phyloP scores from a whole-genome alignment of 2,888 invertebrate genomes.

The Andrena praecox region DNA sequence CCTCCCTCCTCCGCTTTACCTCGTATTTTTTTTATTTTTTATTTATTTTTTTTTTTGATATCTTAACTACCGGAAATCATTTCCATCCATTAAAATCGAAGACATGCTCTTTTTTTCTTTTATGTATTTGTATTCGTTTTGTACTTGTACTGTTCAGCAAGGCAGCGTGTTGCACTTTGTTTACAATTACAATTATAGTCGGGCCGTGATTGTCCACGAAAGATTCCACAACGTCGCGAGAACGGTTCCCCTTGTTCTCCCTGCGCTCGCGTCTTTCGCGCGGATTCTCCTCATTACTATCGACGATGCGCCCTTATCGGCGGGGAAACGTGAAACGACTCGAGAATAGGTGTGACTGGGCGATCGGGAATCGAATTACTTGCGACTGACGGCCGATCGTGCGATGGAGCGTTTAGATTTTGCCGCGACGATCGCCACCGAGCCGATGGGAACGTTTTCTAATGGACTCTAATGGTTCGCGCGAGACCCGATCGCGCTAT shows the following conservation, averaged over 20 bases:
- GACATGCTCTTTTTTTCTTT: constrained; percentile 78
- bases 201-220: constrained; percentile 81
- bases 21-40: constrained; percentile 54
- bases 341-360: not conserved
- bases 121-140: constrained; percentile 85
- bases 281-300: constrained; percentile 4
- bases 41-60: constrained; percentile 72
- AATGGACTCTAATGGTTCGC: not conserved
- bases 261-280: constrained; percentile 26
- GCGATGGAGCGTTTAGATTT: constrained; percentile 64
- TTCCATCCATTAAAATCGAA: constrained; percentile 82
- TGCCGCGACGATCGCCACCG: too few relatives aligned
- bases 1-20: constrained; percentile 16
- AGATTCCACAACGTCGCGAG: constrained; percentile 76
- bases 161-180: constrained; percentile 85
- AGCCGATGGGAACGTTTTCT: not conserved
- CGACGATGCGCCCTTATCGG: not conserved
- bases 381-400: constrained; percentile 50
- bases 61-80: constrained; percentile 83
- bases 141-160: constrained; percentile 85
- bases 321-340: constrained; percentile 14
- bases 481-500: constrained; percentile 3
- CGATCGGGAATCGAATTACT: not conserved
- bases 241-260: constrained; percentile 58
- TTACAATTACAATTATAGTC: constrained; percentile 82